Base-by-base conservation (phyloP, 2,797 vertebrate species). In the Dicrostonyx torquatus region DNA sequence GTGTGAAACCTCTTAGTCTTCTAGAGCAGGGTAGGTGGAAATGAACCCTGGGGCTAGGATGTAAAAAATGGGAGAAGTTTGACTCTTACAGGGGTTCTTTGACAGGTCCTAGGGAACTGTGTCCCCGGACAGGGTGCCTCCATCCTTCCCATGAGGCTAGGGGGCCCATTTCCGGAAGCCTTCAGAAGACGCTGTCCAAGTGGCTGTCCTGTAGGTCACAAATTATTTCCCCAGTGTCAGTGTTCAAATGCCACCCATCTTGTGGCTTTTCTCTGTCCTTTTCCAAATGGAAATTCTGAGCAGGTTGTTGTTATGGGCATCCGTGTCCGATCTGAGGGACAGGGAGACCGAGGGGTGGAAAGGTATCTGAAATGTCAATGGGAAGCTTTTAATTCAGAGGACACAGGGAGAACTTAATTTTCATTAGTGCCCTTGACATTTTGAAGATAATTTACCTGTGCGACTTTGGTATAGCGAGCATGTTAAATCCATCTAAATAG, bases 11-110 rank as follows among this genome's bases (percentile, higher is more conserved):
- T 98, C 98, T 12, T 94, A 99, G 98, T 73, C 98, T 98, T 95
- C 99, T 98, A 99, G 84, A 9, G 99, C 99, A n/a, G 99, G 99
- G 77, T 99, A 99, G 1, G 99, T 99, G 80, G 99, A 99, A 97
- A 99, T 99, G 85, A 99, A 98, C 26, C 97, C 98, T 0, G 98
- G 98, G 14, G 99, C 99, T 48, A 99, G 98, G 4, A 98, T 98
- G 89, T 99, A 97, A 90, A 99, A 99, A 99, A 99, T 92, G 99
- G 99, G 94, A 99, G 98, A 1, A 24, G 96, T 0, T 95, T 96
- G 96, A 90, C 95, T 97, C 89, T 96, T 1, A 90, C 7, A 82
- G 0, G 14, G 9, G 40, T 99, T 98, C 58, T 93, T 80, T 0
- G 45, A 3, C 4, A 93, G 97, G 53, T 93, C 78, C 11, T 31